Percentiles rank a stretch among this genome's conserved stretches.
Evolutionary conservation across 2,888 invertebrate species (phyloP).

Genomic region (Ypsolopha scabrella): DNA sequence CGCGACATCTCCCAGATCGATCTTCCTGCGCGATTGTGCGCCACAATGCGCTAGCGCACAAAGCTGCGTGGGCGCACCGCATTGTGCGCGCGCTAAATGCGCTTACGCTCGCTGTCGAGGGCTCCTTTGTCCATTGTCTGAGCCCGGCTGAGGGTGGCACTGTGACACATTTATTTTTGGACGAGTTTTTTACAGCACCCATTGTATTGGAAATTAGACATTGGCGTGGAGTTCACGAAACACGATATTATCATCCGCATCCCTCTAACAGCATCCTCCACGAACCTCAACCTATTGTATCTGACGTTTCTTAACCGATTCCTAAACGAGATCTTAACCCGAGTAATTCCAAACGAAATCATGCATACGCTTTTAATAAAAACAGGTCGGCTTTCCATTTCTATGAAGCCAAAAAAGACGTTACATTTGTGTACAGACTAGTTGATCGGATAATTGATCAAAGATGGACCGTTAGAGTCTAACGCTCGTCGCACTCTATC

Average conservation of each 20-base stretch:
- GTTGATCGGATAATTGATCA: conserved; percentile 52
- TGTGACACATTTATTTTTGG: conserved; percentile 67
- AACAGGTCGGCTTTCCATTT: conserved; percentile 64
- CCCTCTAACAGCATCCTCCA: conserved; percentile 35
- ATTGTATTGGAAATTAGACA: conserved; percentile 68
- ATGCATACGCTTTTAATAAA: conserved; percentile 32
- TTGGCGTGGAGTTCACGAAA: conserved; percentile 57
- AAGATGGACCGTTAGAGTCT: conserved; percentile 45
- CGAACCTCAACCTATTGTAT: conserved; percentile 30
- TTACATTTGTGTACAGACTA: conserved; percentile 28
- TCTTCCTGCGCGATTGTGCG: conserved; percentile 42
- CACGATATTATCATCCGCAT: conserved; percentile 54
- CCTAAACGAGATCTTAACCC: conserved; percentile 17
- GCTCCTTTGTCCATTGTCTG: conserved; percentile 63
- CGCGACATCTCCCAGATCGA: conserved; percentile 32
- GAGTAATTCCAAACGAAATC: conserved; percentile 22
- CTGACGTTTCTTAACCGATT: conserved; percentile 24
- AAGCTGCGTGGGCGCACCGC: conserved; percentile 42
- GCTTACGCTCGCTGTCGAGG: conserved; percentile 26
- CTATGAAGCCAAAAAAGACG: conserved; percentile 41
- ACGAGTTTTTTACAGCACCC: conserved; percentile 59
- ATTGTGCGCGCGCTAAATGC: conserved; percentile 44
- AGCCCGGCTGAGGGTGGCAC: conserved; percentile 54
- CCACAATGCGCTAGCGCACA: conserved; percentile 23
- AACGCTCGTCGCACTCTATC: conserved; percentile 26